Evolutionary conservation across 2,113 vertebrate species (phyloP), one percentile per base, ranked within the genome.

Genomic region (Uria lomvia): DNA sequence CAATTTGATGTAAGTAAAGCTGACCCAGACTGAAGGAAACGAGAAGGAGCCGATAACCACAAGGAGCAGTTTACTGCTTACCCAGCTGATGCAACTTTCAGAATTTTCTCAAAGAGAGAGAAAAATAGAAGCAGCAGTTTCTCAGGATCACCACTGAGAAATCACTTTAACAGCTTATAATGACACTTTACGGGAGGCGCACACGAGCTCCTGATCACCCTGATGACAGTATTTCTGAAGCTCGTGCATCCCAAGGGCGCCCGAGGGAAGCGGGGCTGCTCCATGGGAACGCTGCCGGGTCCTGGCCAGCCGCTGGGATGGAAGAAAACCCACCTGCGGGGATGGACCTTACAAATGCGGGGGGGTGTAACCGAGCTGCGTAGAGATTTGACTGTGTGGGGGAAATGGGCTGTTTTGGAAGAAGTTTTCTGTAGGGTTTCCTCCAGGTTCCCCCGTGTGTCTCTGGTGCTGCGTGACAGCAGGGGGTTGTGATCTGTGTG

Each of bases 1-100:
- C 75, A 97, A 90, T 95, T 94, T 97, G 95, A 91, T 96, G 78
- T n/a, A 86, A 96, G 90, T 42, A 86, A 84, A 93, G 76, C 94
- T 94, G 96, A 82, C 75, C 91, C 80, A 67, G 86, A 89, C 94
- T 81, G 93, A 78, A 88, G 89, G 92, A 62, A 86, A 38, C 4
- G 29, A 88, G 75, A 68, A 27, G 88, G 94, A 77, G 89, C 86
- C 49, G 93, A 84, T 81, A 91, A 86, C 89, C 34, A 12, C 89
- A 86, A 85, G n/a, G 38, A 95, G 68, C 55, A 52, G 45, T 85
- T 95, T 47, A 12, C 77, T 81, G 88, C 77, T 42, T 21, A 15
- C 19, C 84, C 24, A 14, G 59, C 53, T 75, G 92, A 70, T 30
- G 62, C 70, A 24, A 16, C 7, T 15, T 58, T 45, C 79, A 38